Conservation (phyloP, 2,888 invertebrate genomes). For the Leucophenga montana region DNA sequence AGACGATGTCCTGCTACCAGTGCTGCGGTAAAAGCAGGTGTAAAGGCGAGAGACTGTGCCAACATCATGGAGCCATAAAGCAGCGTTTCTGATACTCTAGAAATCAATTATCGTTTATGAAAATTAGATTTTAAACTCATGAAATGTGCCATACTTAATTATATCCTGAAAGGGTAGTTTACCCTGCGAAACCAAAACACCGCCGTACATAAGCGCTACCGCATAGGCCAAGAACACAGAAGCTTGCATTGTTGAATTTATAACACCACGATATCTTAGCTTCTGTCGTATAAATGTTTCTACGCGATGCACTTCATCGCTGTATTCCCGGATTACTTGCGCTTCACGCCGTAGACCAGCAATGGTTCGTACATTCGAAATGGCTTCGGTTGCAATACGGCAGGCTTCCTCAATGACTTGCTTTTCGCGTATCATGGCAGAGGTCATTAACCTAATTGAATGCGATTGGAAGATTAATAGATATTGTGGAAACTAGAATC, state of each 20-base stretch:
- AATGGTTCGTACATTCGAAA: slow-evolving; percentile 82
- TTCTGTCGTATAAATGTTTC: slow-evolving; percentile 75
- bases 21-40: slow-evolving; percentile 85
- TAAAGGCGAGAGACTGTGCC: slow-evolving; percentile 84
- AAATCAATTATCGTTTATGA: slow-evolving; percentile 39
- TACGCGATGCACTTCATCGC: slow-evolving; percentile 75
- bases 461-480: background rate
- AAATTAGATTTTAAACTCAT: too few relatives aligned
- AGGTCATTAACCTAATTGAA: slow-evolving; percentile 75
- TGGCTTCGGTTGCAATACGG: slow-evolving; percentile 83
- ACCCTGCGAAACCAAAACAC: slow-evolving; percentile 78
- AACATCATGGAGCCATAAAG: slow-evolving; percentile 87
- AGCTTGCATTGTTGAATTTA: slow-evolving; percentile 82
- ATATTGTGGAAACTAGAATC: background rate
- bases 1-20: slow-evolving; percentile 81
- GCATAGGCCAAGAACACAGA: slow-evolving; percentile 84
- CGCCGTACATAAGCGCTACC: slow-evolving; percentile 82
- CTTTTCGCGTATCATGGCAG: slow-evolving; percentile 77
- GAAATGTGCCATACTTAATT: slow-evolving; percentile 78
- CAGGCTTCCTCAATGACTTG: slow-evolving; percentile 79
- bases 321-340: slow-evolving; percentile 77
- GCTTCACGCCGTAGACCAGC: slow-evolving; percentile 80
- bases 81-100: slow-evolving; percentile 83
- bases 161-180: slow-evolving; percentile 80
- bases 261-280: slow-evolving; percentile 78